A percentile compares a stretch with the other conserved stretches of the same genome.
Evolutionary conservation across 2,888 invertebrate species (phyloP).

Genomic region (Caradrina kadenii): DNA sequence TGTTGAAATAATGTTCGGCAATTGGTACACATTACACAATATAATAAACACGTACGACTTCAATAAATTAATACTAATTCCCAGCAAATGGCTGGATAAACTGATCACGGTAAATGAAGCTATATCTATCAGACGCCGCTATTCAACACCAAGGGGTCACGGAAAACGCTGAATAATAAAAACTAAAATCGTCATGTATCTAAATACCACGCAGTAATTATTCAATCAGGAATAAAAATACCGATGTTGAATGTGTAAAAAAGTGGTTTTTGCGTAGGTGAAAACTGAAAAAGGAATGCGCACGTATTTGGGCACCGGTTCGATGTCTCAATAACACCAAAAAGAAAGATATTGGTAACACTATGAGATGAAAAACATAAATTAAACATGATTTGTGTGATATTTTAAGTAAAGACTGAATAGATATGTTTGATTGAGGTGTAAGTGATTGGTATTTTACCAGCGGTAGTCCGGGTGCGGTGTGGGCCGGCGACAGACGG

Average conservation of each 20-base stretch:
- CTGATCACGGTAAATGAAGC: constrained; percentile 30
- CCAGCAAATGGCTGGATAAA: constrained; percentile 50
- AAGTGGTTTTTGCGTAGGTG: constrained; percentile 77
- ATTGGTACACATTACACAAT: no score
- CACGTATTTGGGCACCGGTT: constrained; percentile 70
- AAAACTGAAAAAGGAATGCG: constrained; percentile 76
- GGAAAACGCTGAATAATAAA: constrained; percentile 21
- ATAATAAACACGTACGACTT: background rate
- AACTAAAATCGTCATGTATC: constrained; percentile 21
- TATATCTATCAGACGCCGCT: constrained; percentile 21
- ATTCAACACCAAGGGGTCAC: constrained; percentile 26
- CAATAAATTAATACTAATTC: constrained; percentile 16
- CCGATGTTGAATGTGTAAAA: constrained; percentile 48
- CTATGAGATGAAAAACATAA: constrained; percentile 25
- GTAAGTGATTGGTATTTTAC: constrained; percentile 72
- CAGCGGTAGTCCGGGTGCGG: constrained; percentile 64
- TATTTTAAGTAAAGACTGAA: constrained; percentile 49
- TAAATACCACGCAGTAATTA: constrained; percentile 38
- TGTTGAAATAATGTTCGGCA: background rate
- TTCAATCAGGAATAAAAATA: constrained; percentile 37
- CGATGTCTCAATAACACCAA: constrained; percentile 56
- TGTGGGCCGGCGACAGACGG: constrained; percentile 69
- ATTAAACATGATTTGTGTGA: constrained; percentile 16
- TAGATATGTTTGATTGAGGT: constrained; percentile 39
- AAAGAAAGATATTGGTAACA: constrained; percentile 41